These are phyloP conservation scores for Drosophila takahashii DNA, from an alignment of 1,140 invertebrate species.

Conservation along the genomic window DNA sequence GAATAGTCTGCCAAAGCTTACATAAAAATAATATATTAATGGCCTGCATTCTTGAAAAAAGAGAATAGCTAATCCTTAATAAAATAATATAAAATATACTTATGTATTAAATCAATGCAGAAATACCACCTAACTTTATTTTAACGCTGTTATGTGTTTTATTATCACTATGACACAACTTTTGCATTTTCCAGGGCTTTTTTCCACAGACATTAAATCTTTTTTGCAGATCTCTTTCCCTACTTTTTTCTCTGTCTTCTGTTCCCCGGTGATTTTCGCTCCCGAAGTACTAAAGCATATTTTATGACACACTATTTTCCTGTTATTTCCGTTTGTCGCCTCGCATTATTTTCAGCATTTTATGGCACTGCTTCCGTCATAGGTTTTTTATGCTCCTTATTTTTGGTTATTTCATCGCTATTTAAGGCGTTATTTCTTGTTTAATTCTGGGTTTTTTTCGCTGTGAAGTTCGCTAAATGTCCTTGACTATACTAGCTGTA, in stretches of 20 bases:
- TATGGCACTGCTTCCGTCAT: constrained; percentile 40
- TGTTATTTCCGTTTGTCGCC: constrained; percentile 74
- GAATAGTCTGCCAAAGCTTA: not conserved
- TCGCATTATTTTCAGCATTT: constrained; percentile 48
- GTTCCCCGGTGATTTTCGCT: constrained; percentile 2
- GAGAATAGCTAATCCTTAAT: not conserved
- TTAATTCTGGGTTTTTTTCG: constrained; percentile 8
- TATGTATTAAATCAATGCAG: too few relatives aligned
- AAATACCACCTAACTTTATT: not conserved
- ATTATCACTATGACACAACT: constrained; percentile 8
- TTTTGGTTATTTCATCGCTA: constrained; percentile 32
- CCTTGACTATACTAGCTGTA: constrained; percentile 63
- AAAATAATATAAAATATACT: too few relatives aligned
- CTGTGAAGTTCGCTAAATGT: constrained; percentile 42
- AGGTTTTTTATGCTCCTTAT: constrained; percentile 6
- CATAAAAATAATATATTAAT: not conserved
- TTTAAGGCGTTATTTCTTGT: constrained; percentile 54
- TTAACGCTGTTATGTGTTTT: not conserved
- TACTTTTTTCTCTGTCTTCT: not conserved
- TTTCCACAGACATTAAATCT: constrained; percentile 5
- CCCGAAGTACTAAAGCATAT: constrained; percentile 44
- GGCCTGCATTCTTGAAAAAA: not conserved
- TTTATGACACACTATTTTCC: constrained; percentile 77
- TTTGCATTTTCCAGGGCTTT: constrained; percentile 9
- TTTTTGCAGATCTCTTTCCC: not conserved